These are phyloP conservation scores for Loxodonta africana DNA, from an alignment of 2,113 vertebrate genomes.

Conservation along the genomic window DNA sequence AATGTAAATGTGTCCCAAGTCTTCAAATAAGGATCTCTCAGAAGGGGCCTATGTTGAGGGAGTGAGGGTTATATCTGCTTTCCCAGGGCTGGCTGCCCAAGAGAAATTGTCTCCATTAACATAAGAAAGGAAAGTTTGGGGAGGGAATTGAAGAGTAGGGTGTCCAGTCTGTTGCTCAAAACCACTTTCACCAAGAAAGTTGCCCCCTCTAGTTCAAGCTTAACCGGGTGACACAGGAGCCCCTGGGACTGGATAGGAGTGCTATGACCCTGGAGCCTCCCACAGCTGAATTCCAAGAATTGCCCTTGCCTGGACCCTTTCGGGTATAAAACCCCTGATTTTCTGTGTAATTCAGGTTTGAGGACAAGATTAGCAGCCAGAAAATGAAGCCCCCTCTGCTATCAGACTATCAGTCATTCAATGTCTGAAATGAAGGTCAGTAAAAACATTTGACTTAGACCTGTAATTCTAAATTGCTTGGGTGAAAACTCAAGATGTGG, in stretches of 20 bases:
- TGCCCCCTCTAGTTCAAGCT: neutral
- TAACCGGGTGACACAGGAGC: neutral
- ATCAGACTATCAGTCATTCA: constrained; percentile 25
- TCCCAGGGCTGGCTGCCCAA: neutral
- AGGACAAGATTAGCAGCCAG: constrained; percentile 23
- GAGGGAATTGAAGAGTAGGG: neutral
- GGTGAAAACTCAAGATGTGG: constrained; percentile 23
- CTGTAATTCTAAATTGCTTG: constrained; percentile 59
- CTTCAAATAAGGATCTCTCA: neutral
- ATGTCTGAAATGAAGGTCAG: constrained; percentile 9
- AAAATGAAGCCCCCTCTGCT: neutral
- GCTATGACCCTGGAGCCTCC: neutral
- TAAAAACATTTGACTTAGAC: constrained; percentile 45
- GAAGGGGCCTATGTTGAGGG: neutral
- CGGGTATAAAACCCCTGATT: neutral
- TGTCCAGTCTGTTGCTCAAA: constrained; percentile 1
- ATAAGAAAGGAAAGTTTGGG: neutral
- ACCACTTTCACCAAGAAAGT: neutral
- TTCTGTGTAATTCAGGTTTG: neutral
- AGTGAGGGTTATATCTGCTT: neutral
- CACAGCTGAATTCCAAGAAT: neutral
- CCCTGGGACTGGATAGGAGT: neutral
- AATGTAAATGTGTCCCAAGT: neutral
- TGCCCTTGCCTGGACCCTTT: neutral
- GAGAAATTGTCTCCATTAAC: constrained; percentile 17